Base-by-base conservation (phyloP, 2,888 invertebrate species). In the Agrenia bidenticulata region DNA sequence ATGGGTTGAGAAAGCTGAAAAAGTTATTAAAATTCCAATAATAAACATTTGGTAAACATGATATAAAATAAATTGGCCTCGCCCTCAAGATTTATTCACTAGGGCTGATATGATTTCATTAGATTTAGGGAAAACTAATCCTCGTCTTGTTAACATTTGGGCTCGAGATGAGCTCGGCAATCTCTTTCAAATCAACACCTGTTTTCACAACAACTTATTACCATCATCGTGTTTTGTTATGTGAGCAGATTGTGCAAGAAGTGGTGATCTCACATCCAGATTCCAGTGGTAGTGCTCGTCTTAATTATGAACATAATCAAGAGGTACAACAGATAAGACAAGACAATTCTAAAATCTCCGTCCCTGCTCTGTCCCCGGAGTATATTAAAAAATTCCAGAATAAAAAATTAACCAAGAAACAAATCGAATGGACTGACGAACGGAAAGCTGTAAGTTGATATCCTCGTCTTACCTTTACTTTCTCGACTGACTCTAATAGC, bases 211-310 rank as follows among this genome's bases (percentile, higher is more conserved):
- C 61, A 58, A 66, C 69, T 49, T 63, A 57, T 70, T 55, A 55
- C 32, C 26, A 55, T n/a, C 51, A 15, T 15, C 67, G 63, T 66
- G 64, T 70, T 51, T 55, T 67, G 56, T 70, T 72, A 55, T 72
- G 72, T 70, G 72, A 75, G 70, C 75, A 75, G 75, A 72, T 75
- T 42, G 72, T 75, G 54, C 64, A 72, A 66, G 70, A 75, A 73
- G 75, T 75, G 57, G 67, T 72, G 41, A 67, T 75, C 58, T 73
- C 74, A 23, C 59, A 59, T 23, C 41, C 51, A 5, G 21, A 17
- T 13, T 15, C 13, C 21, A 13, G 32, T 32, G 5, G n/a, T 45
- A 5, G 19, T 15, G 45, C 9, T 45, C 9, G 19, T 15, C 9
- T 45, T 19, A 15, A 15, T 19, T 45, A 45, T 15, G n/a, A 45